These are phyloP conservation scores for Trichechus manatus DNA, from an alignment of 2,113 vertebrate genomes.

Conservation along the genomic window DNA sequence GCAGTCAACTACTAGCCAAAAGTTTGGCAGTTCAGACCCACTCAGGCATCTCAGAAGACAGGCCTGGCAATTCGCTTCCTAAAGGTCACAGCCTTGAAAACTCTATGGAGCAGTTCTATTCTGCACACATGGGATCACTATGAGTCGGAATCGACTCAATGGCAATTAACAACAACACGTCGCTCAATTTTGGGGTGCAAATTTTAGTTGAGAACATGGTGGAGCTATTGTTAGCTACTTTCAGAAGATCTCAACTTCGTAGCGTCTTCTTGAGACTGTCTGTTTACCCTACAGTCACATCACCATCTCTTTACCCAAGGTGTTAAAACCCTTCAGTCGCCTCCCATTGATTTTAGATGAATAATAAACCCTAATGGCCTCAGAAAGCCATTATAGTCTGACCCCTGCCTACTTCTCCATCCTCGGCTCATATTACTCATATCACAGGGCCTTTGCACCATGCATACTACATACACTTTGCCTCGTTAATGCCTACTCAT, in stretches of 20 bases:
- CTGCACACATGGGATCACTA: not conserved
- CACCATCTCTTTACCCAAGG: not conserved
- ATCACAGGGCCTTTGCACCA: not conserved
- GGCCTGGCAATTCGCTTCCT: not conserved
- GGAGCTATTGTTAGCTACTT: not conserved
- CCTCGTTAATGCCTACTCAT: not conserved
- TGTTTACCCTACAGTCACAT: not conserved
- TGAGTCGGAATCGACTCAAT: not conserved
- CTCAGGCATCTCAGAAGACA: not conserved
- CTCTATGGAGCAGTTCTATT: not conserved
- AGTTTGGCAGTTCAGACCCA: not conserved
- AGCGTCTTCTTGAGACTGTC: not conserved
- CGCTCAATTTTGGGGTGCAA: not conserved
- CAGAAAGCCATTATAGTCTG: not conserved
- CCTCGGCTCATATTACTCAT: not conserved
- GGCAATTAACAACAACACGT: not conserved
- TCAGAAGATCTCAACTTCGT: not conserved
- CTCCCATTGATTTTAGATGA: not conserved
- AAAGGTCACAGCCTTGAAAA: not conserved
- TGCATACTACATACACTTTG: fast-evolving
- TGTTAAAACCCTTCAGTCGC: not conserved
- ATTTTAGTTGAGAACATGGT: not conserved
- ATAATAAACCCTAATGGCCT: not conserved
- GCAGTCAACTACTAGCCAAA: not conserved
- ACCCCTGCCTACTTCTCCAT: not conserved